Base-by-base conservation (phyloP, 2,797 vertebrate genomes). In the Fistularia tabacaria region DNA sequence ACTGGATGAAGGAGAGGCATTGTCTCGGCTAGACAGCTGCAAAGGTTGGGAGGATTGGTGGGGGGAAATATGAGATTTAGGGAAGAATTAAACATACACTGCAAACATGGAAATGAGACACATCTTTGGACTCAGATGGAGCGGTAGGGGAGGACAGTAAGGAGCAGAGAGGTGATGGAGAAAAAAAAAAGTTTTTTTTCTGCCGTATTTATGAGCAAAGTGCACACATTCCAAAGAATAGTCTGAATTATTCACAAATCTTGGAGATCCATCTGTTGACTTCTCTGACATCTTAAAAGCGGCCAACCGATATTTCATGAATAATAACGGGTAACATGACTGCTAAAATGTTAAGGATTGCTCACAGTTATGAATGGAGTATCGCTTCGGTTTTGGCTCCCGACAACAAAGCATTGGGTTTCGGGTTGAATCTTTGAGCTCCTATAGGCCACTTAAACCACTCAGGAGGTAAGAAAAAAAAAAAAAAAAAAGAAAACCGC, bases 71-170 rank as follows among this genome's bases (percentile, higher is more conserved):
- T 72, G 78, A 82, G 74, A 74, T 73, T 87, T 73, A 69, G 70
- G 79, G 70, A 81, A 76, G 73, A 85, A 80, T 84, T 83, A 77
- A 83, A 85, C 60, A 74, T 75, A 78, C 73, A 82, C 76, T 74
- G 76, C 84, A 84, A 79, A 85, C 78, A 82, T 74, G 69, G 78
- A 77, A 81, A 80, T 73, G 74, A 82, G 80, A 86, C 82, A 79
- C 73, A 80, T 85, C 77, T 59, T 85, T 82, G 75, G 82, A 86
- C 63, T 62, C 49, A n/a, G 36, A 50, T 51, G 58, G 56, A 76
- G 66, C 48, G 13, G 56, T 13, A 49, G 75, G 70, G 73, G 73
- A 58, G 70, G 75, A 67, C n/a, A 52, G 66, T 49, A 68, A 13
- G 38, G 71, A 40, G 55, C 56, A 49, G 55, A 49, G 60, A 68